Evolutionary conservation across 2,113 vertebrate genomes (phyloP).

Genomic region (Zeus faber): DNA sequence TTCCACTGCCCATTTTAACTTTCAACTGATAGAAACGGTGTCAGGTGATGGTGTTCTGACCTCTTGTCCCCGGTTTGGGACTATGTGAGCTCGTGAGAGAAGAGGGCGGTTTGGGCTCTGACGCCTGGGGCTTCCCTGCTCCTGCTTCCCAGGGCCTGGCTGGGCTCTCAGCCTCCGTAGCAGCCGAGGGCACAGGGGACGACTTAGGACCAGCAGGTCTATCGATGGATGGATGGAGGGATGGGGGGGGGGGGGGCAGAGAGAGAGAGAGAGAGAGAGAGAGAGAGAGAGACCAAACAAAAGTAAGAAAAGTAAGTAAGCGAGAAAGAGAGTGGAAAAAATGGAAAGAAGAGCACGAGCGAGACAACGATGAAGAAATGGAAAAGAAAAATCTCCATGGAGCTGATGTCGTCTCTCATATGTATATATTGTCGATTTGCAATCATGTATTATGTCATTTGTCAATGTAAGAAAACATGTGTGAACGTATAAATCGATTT

Average conservation of each 20-base stretch:
- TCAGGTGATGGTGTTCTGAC: slow-evolving; percentile 27
- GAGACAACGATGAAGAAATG: too few relatives aligned
- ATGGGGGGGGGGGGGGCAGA: background rate
- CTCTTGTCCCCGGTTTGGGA: slow-evolving; percentile 24
- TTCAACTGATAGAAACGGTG: too few relatives aligned
- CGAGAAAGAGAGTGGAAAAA: background rate
- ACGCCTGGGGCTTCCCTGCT: slow-evolving; percentile 21
- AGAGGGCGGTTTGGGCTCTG: slow-evolving; percentile 9
- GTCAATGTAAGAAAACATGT: too few relatives aligned
- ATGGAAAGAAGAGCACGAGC: too few relatives aligned
- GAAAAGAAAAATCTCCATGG: too few relatives aligned
- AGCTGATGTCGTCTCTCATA: too few relatives aligned
- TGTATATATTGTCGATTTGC: too few relatives aligned
- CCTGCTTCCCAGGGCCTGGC: slow-evolving; percentile 22
- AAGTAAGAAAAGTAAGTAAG: background rate
- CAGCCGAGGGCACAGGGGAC: background rate
- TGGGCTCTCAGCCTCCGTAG: background rate
- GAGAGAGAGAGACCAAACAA: background rate
- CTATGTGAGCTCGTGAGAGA: slow-evolving; percentile 14
- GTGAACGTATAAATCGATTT: too few relatives aligned
- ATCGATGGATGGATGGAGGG: slow-evolving; percentile 5
- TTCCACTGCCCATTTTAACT: too few relatives aligned
- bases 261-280: background rate
- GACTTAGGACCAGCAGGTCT: slow-evolving; percentile 37
- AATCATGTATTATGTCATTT: too few relatives aligned